phyloP scores from a whole-genome alignment of 2,797 vertebrate genomes.

The Enteromius viviparus region DNA sequence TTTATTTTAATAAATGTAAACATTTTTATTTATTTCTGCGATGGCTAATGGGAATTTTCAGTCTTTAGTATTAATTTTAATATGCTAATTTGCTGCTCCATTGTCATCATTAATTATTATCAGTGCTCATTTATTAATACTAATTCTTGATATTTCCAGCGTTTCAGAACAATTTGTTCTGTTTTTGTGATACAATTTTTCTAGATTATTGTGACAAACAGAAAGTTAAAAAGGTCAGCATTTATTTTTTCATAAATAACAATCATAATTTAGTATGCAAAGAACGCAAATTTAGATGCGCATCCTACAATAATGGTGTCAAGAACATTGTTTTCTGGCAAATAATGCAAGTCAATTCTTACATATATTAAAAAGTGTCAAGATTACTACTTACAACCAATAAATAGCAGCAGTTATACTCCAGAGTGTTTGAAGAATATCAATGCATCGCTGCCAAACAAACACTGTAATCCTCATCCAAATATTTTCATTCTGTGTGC shows the following conservation, averaged over 20 bases:
- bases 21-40: background rate
- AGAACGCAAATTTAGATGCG: background rate
- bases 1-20: background rate
- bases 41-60: background rate
- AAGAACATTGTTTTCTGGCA: background rate
- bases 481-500: background rate
- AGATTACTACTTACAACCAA: background rate
- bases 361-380: background rate
- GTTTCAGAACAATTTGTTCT: background rate
- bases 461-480: slow-evolving; percentile 6
- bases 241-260: background rate
- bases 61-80: background rate
- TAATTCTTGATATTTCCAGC: background rate
- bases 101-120: background rate
- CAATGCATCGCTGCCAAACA: background rate
- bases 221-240: background rate
- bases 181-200: background rate
- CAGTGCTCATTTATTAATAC: background rate
- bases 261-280: background rate
- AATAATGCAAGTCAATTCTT: background rate
- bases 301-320: background rate
- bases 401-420: background rate
- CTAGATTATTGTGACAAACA: background rate
- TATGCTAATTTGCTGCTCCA: background rate
- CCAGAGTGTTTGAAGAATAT: slow-evolving; percentile 3